Evolutionary conservation across 2,797 vertebrate species (phyloP).

Genomic region (Sebastiscus tertius): DNA sequence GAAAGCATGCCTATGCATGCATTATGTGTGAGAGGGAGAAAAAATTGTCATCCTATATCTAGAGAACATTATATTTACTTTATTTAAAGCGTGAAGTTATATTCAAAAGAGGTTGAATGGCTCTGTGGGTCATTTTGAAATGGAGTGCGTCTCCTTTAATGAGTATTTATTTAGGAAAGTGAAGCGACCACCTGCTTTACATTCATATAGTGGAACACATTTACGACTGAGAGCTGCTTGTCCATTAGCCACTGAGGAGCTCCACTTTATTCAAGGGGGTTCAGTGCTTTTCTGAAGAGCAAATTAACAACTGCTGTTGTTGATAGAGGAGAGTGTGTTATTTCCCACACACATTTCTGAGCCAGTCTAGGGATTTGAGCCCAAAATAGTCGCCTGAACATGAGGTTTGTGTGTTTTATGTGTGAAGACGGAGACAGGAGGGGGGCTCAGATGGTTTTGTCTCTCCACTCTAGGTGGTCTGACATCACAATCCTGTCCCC

Average conservation of each 20-base stretch:
- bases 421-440: background rate
- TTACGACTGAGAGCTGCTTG: conserved; percentile 5
- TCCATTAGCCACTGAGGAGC: background rate
- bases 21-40: too few relatives aligned
- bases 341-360: background rate
- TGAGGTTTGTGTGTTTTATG: background rate
- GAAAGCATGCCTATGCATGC: too few relatives aligned
- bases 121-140: background rate
- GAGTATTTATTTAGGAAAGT: background rate
- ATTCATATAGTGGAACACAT: conserved; percentile 2
- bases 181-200: background rate
- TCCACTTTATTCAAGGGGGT: conserved; percentile 2
- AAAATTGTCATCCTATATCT: background rate
- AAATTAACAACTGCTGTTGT: conserved; percentile 1
- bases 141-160: background rate
- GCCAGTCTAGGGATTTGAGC: background rate
- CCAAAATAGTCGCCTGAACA: background rate
- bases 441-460: conserved; percentile 1
- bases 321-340: background rate
- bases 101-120: background rate
- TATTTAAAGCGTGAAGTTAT: background rate
- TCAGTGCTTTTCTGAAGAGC: conserved; percentile 6
- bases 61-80: background rate
- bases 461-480: background rate
- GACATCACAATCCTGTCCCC: conserved; percentile 8